Evolutionary conservation across 1,140 invertebrate species (phyloP), one percentile per base, ranked within the genome.

Genomic region (Drosophila subobscura): DNA sequence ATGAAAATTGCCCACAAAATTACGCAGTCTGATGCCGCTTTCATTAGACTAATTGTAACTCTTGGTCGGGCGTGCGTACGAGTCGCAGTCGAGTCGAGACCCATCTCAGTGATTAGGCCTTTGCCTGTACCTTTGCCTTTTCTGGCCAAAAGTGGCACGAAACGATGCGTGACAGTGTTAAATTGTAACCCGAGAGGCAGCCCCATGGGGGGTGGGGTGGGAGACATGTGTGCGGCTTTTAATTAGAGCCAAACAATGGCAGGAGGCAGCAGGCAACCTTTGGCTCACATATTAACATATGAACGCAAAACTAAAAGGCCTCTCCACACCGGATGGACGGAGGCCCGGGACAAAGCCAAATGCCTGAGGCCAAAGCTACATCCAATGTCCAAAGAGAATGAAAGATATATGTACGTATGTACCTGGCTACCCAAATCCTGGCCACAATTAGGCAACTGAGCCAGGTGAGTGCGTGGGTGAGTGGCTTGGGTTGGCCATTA

Each of bases 21-120:
- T 79, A 83, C 83, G 75, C 55, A 83, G 75, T 75, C 66, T 78
- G 74, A 81, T 86, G 83, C 66, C 84, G 83, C 72, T 78, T 88
- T 86, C 83, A 86, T 86, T 86, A 86, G 83, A 66, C 84, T 86
- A 86, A 86, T 86, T 86, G 83, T 86, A 77, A 78, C 77, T 86
- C 74, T 83, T 78, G 74, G 59, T 29, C 54, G 72, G 64, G 70
- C 57, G 56, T 65, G 60, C 46, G 44, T 61, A 45, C 40, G 33
- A 42, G 64, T 53, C 27, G 23, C 10, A 42, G 64, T 53, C 27
- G 23, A 23, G 16, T 20, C 16, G 16, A 41, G 16, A 67, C 56
- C 77, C 72, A 52, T 64, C 61, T 71, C 54, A 52, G 74, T 85
- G 77, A 85, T 86, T 85, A 81, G 83, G 33, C 64, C 64, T 56